Evolutionary conservation across 2,113 vertebrate species (phyloP), one percentile per base, ranked within the genome.

Genomic region (Petromus typicus): DNA sequence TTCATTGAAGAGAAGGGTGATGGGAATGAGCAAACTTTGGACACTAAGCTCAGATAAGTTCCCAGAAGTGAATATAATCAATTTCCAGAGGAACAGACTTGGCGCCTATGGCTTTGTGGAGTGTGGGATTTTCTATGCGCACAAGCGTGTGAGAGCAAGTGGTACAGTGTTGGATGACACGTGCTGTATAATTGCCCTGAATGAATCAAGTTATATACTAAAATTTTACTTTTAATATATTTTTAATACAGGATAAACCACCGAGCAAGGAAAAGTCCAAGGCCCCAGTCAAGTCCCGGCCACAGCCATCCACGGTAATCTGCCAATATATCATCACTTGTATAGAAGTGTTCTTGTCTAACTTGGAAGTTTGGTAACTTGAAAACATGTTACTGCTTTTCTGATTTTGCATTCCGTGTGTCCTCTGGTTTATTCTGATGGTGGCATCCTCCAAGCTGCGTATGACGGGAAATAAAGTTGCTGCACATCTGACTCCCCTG

Each of bases 281-380:
- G 95, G 88, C 27, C n/a, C 30, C 91, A 12, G 64, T n/a, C n/a
- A 94, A 89, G 73, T 98, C 98, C 91, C 93, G 98, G 40, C 98
- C 98, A 56, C 98, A 97, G 27, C 34, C 97, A 8, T 34, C 98
- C 83, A 97, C 20, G 98, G 98, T 98, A 98, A 97, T 89, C 81
- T 90, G 85, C 34, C 14, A 81, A 2, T 57, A 45, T 34, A 25
- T 34, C 13, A 32, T 40, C 37, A 79, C 79, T 88, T 89, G 78
- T 81, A 5, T 51, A 18, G 83, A 79, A 85, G 16, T 56, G 32
- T 48, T 67, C 85, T 93, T 96, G 32, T n/a, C n/a, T 78, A 20
- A 25, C 86, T 89, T 93, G 96, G 32, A 88, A 84, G 34, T 54
- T 83, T 9, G 20, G 27, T 18, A 63, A 63, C 40, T 69, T 59